Evolutionary conservation across 2,888 invertebrate species (phyloP).

Genomic region (Agonopterix heracliana): DNA sequence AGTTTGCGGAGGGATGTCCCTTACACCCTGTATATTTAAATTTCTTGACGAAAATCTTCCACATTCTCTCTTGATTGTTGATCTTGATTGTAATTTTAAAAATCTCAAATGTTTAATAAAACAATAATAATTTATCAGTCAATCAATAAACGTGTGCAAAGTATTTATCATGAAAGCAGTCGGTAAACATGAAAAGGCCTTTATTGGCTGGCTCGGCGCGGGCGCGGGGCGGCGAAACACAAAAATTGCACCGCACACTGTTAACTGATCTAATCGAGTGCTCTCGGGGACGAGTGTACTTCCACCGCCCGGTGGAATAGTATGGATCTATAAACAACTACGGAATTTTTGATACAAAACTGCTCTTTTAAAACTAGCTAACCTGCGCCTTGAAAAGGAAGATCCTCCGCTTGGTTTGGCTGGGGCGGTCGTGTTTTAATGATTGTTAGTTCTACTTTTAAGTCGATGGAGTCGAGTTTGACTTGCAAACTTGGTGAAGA

Average conservation of each 20-base stretch:
- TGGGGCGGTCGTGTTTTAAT: too few species aligned
- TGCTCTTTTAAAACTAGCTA: too few species aligned
- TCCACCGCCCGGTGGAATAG: constrained; percentile 13
- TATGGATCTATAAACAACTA: background rate
- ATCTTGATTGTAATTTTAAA: too few species aligned
- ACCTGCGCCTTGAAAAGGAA: too few species aligned
- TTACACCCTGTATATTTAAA: too few species aligned
- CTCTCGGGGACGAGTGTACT: constrained; percentile 25
- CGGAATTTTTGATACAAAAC: background rate
- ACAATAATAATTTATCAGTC: background rate
- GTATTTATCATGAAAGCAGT: constrained; percentile 24
- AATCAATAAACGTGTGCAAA: background rate
- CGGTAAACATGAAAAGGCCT: constrained; percentile 44
- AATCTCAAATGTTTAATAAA: background rate
- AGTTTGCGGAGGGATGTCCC: too few species aligned
- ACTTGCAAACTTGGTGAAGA: too few species aligned
- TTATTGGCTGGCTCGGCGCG: constrained; percentile 41
- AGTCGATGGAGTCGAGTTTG: too few species aligned
- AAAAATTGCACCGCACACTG: constrained; percentile 42
- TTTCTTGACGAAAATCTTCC: too few species aligned
- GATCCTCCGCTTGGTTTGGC: too few species aligned
- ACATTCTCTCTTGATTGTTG: too few species aligned
- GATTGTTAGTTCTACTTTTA: too few species aligned
- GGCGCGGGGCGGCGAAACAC: constrained; percentile 32
- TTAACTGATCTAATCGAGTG: constrained; percentile 57